Percentiles rank a stretch among this genome's conserved stretches.
phyloP scores from a whole-genome alignment of 2,113 vertebrate species.

The Acrocephalus arundinaceus region DNA sequence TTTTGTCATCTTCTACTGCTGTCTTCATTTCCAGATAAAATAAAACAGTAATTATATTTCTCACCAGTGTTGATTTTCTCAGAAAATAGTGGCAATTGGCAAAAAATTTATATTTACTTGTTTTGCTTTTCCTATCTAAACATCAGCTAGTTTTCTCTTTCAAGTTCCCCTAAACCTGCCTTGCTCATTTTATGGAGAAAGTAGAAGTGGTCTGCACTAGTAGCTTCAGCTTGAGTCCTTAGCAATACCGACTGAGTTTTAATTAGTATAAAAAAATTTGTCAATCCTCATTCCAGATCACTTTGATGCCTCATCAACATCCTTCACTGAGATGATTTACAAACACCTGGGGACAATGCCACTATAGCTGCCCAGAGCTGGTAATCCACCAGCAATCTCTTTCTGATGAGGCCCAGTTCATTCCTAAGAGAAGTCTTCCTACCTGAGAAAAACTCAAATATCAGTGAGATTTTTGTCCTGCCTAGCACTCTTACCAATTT shows the following conservation, averaged over 20 bases:
- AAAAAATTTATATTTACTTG: neutral
- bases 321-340: neutral
- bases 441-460: neutral
- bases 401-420: neutral
- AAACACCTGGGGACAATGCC: neutral
- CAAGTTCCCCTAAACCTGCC: neutral
- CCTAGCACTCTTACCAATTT: neutral
- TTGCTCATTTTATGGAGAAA: neutral
- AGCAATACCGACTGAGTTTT: neutral
- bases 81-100: neutral
- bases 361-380: neutral
- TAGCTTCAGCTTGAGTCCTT: neutral
- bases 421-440: neutral
- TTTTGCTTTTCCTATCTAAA: neutral
- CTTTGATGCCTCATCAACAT: neutral
- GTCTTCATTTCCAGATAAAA: neutral
- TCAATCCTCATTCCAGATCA: neutral
- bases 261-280: neutral
- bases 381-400: neutral
- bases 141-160: neutral
- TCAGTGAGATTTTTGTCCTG: neutral
- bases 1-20: neutral
- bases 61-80: fast-evolving
- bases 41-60: neutral
- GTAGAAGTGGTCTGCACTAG: fast-evolving